Base-by-base conservation (phyloP, 2,797 vertebrate genomes). In the Chloroceryle inda region DNA sequence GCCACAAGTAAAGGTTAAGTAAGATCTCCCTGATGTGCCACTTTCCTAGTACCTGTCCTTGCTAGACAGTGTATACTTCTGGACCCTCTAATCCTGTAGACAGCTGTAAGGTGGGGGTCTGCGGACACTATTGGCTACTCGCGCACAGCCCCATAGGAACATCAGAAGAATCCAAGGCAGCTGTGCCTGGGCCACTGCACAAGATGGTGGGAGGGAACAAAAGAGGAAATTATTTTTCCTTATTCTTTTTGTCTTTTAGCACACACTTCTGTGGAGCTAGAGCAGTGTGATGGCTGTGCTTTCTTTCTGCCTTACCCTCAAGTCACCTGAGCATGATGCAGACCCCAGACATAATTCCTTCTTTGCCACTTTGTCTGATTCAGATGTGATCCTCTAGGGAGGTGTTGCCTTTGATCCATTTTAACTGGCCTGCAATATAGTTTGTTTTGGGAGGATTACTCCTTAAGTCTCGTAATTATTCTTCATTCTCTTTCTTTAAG, bases 401-500 rank as follows among this genome's bases (percentile, higher is more conserved):
- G 12, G 27, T 74, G 64, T 42, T 88, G 74, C 52, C 62, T 80
- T 83, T 64, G 64, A 92, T 85, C 37, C 17, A 4, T 90, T 94
- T 75, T 59, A 62, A 79, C 59, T 84, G n/a, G 73, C 59, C 88
- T 84, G 44, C 75, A 89, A 31, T 47, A 23, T 5, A 3, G 8
- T 73, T 15, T 26, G n/a, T 69, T 86, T 23, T 62, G 47, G 47
- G 26, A 88, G 92, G 73, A 92, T 92, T 84, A 95, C 55, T 47
- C 66, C 55, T 52, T 78, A 86, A 90, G 38, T 61, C 42, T 86
- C 22, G 47, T 72, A 77, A 92, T 88, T 78, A 84, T 27, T 88
- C 69, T 81, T 86, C 75, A 88, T 92, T 96, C 73, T 84, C 76
- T 92, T 88, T 84, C 12, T 66, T 26, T 82, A 66, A 86, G 52